Evolutionary conservation across 2,888 invertebrate species (phyloP).

Genomic region (Drosophila meridionalis): DNA sequence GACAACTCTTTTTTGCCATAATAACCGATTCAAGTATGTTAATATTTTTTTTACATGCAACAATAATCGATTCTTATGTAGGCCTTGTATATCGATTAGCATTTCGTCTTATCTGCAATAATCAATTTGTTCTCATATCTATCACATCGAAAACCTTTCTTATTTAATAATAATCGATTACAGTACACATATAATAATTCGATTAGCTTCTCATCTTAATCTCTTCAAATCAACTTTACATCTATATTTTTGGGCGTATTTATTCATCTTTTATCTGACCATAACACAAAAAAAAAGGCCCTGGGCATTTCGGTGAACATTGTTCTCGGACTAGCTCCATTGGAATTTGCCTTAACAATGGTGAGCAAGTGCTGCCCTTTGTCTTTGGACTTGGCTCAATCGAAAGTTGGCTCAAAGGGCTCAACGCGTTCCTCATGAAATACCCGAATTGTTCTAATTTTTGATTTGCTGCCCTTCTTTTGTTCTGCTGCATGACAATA

Average conservation of each 20-base stretch:
- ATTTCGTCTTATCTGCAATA: not conserved
- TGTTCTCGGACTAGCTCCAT: not conserved
- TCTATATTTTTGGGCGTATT: not conserved
- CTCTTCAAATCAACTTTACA: not conserved
- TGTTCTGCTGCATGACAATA: not conserved
- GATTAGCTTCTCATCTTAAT: too few species aligned
- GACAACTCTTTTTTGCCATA: not conserved
- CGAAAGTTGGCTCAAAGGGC: not conserved
- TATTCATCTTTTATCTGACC: not conserved
- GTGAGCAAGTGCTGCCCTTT: not conserved
- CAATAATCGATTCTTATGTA: not conserved
- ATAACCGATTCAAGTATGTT: not conserved
- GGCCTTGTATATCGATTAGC: not conserved
- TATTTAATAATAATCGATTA: too few species aligned
- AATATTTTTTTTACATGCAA: not conserved
- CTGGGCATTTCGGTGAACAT: not conserved
- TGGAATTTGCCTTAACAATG: constrained; percentile 6
- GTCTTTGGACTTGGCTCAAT: not conserved
- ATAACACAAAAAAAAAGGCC: not conserved
- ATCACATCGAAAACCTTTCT: too few species aligned
- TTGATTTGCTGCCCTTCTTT: not conserved
- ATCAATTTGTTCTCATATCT: too few species aligned
- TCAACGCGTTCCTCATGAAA: not conserved
- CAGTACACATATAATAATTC: too few species aligned
- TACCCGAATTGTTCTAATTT: not conserved